These are phyloP conservation scores for Pterostichus madidus DNA, from an alignment of 2,888 invertebrate genomes.

Conservation along the genomic window DNA sequence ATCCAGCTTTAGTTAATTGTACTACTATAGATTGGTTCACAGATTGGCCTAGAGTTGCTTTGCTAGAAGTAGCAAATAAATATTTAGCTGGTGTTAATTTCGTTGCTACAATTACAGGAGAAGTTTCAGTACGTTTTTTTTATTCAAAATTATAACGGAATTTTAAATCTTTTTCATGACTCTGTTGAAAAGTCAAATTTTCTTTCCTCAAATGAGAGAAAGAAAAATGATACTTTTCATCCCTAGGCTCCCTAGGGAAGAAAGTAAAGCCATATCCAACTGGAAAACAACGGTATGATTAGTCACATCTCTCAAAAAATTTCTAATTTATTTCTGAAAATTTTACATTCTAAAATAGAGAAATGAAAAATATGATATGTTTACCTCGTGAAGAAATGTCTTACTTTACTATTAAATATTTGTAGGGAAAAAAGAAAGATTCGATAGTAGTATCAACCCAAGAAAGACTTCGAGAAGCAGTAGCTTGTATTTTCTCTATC, in stretches of 20 bases:
- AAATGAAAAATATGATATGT: no score
- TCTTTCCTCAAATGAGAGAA: no score
- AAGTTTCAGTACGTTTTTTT: constrained; percentile 77
- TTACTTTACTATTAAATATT: constrained; percentile 48
- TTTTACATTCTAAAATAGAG: no score
- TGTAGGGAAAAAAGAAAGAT: constrained; percentile 73
- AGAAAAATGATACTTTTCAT: no score
- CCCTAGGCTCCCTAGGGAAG: no score
- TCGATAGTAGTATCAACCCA: constrained; percentile 77
- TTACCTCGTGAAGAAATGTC: no score
- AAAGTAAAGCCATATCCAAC: no score
- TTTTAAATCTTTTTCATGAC: no score
- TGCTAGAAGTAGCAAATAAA: constrained; percentile 93
- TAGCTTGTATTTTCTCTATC: constrained; percentile 88
- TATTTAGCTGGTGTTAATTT: constrained; percentile 87
- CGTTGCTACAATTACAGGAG: constrained; percentile 84
- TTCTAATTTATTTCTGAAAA: no score
- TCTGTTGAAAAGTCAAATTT: no score
- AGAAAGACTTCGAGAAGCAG: constrained; percentile 82
- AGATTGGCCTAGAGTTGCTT: constrained; percentile 92
- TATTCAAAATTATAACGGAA: background rate
- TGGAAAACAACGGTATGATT: no score
- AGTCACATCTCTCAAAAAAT: no score
- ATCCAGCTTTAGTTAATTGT: constrained; percentile 92
- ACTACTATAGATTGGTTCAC: constrained; percentile 95